Conservation (phyloP, 1,140 invertebrate genomes). For the Chrysopa pallens region DNA sequence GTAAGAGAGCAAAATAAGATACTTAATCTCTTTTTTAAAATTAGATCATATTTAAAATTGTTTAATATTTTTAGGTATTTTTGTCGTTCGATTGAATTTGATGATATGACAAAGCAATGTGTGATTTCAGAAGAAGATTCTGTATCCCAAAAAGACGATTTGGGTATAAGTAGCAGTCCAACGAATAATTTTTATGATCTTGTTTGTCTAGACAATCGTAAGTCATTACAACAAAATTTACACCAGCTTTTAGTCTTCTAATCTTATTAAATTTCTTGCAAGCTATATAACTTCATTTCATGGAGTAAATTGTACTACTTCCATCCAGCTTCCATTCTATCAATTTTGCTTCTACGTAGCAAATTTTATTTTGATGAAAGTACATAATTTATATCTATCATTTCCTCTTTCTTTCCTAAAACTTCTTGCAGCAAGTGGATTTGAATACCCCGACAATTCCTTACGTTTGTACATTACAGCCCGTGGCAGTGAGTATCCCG, state of each 20-base stretch:
- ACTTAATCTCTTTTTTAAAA: not conserved
- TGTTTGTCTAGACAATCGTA: conserved; percentile 71
- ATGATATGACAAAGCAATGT: conserved; percentile 67
- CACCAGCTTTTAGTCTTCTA: not conserved
- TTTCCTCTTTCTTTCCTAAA: too few species aligned
- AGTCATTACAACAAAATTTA: conserved; percentile 25
- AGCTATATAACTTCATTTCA: too few species aligned
- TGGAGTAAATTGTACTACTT: too few species aligned
- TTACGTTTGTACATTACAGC: conserved; percentile 23
- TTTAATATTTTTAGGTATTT: conserved; percentile 41
- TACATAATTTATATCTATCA: too few species aligned
- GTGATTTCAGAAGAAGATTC: conserved; percentile 79
- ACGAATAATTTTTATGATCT: conserved; percentile 72
- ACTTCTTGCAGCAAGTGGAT: conserved; percentile 9
- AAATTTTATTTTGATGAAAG: too few species aligned
- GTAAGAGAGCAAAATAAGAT: conserved; percentile 22
- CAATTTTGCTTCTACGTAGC: too few species aligned
- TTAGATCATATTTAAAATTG: not conserved
- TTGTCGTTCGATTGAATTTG: conserved; percentile 77
- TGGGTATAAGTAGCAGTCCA: conserved; percentile 58
- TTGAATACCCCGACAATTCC: conserved; percentile 4
- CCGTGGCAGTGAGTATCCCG: conserved; percentile 65
- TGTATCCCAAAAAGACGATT: conserved; percentile 66
- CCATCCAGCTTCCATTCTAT: too few species aligned
- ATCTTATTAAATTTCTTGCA: not conserved